These are phyloP conservation scores for Eremobia ochroleuca DNA, from an alignment of 2,888 invertebrate genomes.

Conservation along the genomic window DNA sequence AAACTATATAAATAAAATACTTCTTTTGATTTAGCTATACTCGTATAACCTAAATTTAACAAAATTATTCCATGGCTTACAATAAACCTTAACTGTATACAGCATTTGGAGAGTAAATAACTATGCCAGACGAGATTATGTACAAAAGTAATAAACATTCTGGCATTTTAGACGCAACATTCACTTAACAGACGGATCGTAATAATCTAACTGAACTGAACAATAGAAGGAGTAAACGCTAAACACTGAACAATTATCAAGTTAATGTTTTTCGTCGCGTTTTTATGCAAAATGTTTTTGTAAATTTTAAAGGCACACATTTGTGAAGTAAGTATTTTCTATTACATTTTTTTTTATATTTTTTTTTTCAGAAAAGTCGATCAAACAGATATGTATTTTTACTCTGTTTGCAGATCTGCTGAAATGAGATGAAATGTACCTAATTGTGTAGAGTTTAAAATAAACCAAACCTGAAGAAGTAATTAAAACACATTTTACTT, in stretches of 20 bases:
- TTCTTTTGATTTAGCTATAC: slow-evolving; percentile 17
- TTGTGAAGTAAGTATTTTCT: neutral
- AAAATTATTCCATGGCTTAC: slow-evolving; percentile 9
- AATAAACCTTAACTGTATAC: slow-evolving; percentile 49
- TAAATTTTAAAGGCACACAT: no score
- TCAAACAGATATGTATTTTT: neutral
- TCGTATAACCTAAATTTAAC: slow-evolving; percentile 9
- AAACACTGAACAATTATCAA: slow-evolving; percentile 45
- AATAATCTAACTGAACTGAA: slow-evolving; percentile 51
- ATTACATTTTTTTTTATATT: neutral
- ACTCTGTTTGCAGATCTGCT: neutral
- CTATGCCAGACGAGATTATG: slow-evolving; percentile 57
- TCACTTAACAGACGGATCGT: slow-evolving; percentile 51
- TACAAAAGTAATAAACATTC: slow-evolving; percentile 63
- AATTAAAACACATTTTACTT: slow-evolving; percentile 10
- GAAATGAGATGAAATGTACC: neutral
- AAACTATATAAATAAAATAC: neutral
- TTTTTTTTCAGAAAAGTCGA: neutral
- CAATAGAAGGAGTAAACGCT: slow-evolving; percentile 42
- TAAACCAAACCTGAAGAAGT: neutral
- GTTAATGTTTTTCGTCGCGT: neutral
- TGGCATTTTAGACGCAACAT: slow-evolving; percentile 55
- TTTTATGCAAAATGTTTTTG: neutral
- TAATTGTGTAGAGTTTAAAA: neutral
- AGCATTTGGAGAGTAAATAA: slow-evolving; percentile 35